Evolutionary conservation across 2,888 invertebrate genomes (phyloP), one percentile per base, ranked within the genome.

Genomic region (Aphelenchoides bicaudatus): DNA sequence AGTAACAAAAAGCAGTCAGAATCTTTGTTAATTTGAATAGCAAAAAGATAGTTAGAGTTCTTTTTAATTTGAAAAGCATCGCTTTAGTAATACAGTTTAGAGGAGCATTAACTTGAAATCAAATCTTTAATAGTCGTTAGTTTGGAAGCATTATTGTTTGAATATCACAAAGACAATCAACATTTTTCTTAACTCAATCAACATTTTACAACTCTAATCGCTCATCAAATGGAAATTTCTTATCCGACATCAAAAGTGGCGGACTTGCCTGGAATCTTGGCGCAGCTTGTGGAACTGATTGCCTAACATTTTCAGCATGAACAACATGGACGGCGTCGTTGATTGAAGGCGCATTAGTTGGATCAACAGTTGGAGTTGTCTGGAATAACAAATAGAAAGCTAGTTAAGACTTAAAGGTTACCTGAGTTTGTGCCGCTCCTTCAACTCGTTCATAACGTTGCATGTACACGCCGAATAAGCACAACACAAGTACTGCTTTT

Each of bases 391-490:
- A n/a, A n/a, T n/a, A n/a, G n/a, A n/a, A n/a, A n/a, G n/a, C n/a
- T n/a, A n/a, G n/a, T n/a, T n/a, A n/a, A n/a, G n/a, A n/a, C n/a
- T n/a, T n/a, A n/a, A n/a, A n/a, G n/a, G n/a, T n/a, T n/a, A n/a
- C n/a, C n/a, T n/a, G n/a, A 25, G 25, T 23, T 3, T 16, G 43
- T 21, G 10, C n/a, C 43, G 23, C 6, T 25, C 8, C 8, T 6
- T 19, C 43, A 8, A 6, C 10, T 6, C 25, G 43, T 10, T 43
- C 16, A 27, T 19, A n/a, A 8, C 19, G 13, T 23, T 51, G 37
- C 19, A 23, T 16, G 53, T 65, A 67, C 16, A 67, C 27, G 10
- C 69, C 65, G 19, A 61, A 49, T 8, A 70, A 34, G 19, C 67
- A 59, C 6, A 70, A 56, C 13, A 71, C 43, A 13, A 63, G 58